These are phyloP conservation scores for Octodon degus DNA, from an alignment of 2,113 vertebrate species.

Conservation along the genomic window DNA sequence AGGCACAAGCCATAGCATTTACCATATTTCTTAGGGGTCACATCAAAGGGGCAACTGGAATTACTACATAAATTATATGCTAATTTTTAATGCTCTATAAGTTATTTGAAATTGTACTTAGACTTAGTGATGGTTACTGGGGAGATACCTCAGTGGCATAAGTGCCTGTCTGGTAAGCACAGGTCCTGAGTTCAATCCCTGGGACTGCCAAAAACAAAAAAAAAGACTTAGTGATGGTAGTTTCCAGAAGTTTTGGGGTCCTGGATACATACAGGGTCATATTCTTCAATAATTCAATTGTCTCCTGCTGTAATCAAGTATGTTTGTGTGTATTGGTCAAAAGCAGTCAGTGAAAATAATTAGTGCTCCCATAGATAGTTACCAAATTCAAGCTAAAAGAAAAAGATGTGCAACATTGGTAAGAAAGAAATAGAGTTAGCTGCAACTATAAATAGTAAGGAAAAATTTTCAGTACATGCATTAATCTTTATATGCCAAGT, in stretches of 20 bases:
- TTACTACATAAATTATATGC: neutral
- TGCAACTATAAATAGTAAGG: neutral
- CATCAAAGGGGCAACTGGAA: neutral
- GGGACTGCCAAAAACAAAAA: too few species aligned
- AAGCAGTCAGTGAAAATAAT: neutral
- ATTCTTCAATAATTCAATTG: neutral
- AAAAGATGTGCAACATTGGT: neutral
- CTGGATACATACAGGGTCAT: neutral
- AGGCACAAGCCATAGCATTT: neutral
- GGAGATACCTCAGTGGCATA: too few species aligned
- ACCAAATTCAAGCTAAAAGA: neutral
- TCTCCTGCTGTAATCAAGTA: neutral
- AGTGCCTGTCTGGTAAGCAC: too few species aligned
- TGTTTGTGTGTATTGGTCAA: neutral
- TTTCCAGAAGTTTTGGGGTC: neutral
- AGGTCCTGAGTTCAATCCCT: too few species aligned
- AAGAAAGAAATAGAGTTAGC: neutral
- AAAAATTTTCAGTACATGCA: neutral
- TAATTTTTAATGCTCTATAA: neutral
- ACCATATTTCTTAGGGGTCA: neutral
- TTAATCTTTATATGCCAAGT: neutral
- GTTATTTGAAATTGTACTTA: constrained; percentile 21
- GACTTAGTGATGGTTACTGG: neutral
- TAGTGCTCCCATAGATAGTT: neutral
- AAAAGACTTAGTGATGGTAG: neutral